Evolutionary conservation across 2,888 invertebrate species (phyloP), one percentile per base, ranked within the genome.

Genomic region (Anthophora plumipes): DNA sequence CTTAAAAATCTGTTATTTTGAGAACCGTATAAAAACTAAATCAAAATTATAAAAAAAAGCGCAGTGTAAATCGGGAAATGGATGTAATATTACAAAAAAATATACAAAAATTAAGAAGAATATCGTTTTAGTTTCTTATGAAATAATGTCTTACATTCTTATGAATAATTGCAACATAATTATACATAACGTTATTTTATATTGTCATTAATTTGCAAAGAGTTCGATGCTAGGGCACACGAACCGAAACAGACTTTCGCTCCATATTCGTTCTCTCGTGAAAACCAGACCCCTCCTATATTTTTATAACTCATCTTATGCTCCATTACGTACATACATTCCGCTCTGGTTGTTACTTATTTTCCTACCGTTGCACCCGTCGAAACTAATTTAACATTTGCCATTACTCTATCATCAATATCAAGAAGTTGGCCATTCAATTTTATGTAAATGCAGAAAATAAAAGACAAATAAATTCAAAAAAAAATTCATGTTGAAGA

Each of bases 181-280:
- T 41, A 59, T 12, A 11, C 14, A 41, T 0, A 14, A 43, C 17
- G 11, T 4, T 25, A 25, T 25, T 12, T 25, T n/a, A 48, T n/a
- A 12, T 14, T 52, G 17, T 11, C 39, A 39, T 41, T 41, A 41
- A 54, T 8, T 52, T 14, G 14, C 59, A 31, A 41, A 52, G n/a
- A 61, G 71, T 61, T 71, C 43, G 39, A 39, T 14, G 48, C 22
- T 43, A 48, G 54, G 59, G 22, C 46, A 59, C 55, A 48, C n/a
- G n/a, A 48, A 41, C 50, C 46, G 63, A 77, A 77, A 50, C 46
- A n/a, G 41, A 85, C 86, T 86, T 84, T 84, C 85, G 80, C 82
- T 70, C 80, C 73, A 79, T 82, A 84, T 82, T 73, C 67, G 77
- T 77, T 77, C 17, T 46, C 17, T 66, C 46, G 70, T 74, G 77